A percentile compares a stretch with the other conserved stretches of the same genome.
Evolutionary conservation across 2,888 invertebrate species (phyloP).

Genomic region (Aromia moschata): DNA sequence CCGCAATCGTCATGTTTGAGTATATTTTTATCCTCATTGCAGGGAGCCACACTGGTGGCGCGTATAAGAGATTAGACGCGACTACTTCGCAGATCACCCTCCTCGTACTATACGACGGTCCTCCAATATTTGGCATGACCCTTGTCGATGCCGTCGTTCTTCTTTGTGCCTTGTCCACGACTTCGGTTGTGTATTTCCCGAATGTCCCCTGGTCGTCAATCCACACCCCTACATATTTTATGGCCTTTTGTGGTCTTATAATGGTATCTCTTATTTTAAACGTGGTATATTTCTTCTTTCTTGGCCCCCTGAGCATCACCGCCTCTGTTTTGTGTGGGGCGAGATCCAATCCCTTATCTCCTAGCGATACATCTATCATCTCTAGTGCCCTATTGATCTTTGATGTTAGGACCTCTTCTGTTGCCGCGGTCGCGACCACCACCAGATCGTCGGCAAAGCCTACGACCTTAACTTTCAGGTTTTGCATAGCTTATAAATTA

Average conservation of each 20-base stretch:
- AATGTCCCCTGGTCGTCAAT: neutral
- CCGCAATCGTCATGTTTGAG: neutral
- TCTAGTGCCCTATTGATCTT: too few species aligned
- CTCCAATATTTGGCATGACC: neutral
- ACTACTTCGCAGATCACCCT: neutral
- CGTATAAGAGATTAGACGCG: conserved; percentile 11
- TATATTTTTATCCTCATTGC: neutral
- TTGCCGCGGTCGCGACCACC: too few species aligned
- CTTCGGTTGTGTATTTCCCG: neutral
- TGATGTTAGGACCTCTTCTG: too few species aligned
- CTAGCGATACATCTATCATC: too few species aligned
- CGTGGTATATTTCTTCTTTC: neutral
- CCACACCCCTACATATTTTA: neutral
- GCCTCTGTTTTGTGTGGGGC: neutral
- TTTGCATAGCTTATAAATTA: too few species aligned
- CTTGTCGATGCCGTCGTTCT: neutral
- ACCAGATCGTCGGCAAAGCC: too few species aligned
- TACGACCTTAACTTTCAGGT: too few species aligned
- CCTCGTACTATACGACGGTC: neutral
- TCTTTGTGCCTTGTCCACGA: neutral
- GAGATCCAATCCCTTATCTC: too few species aligned
- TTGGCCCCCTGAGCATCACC: neutral
- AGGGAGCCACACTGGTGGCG: conserved; percentile 2
- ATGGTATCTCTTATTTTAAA: neutral
- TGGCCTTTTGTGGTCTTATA: neutral